Percentiles rank a stretch among this genome's conserved stretches.
These are phyloP conservation scores for Periophthalmus magnuspinnatus DNA, from an alignment of 2,797 vertebrate species.

Conservation along the genomic window DNA sequence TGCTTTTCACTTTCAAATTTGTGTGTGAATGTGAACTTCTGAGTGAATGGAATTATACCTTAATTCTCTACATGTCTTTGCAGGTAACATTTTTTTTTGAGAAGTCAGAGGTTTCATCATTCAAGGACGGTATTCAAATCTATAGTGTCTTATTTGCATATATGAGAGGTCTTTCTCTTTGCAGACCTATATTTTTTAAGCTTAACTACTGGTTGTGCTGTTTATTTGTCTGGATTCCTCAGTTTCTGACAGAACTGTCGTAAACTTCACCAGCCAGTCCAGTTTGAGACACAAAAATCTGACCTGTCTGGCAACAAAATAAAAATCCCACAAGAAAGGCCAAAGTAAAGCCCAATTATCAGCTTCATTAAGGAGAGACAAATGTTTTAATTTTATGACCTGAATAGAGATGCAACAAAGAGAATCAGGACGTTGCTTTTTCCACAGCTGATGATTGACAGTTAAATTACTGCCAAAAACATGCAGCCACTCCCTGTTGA, in stretches of 20 bases:
- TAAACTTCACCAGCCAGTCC: neutral
- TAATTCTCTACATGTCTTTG: neutral
- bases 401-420: conserved; percentile 32
- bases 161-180: too few relatives aligned
- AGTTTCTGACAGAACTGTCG: neutral
- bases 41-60: conserved; percentile 24
- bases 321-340: too few relatives aligned
- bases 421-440: conserved; percentile 27
- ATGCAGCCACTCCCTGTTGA: conserved; percentile 30
- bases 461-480: conserved; percentile 12
- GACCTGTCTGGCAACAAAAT: too few relatives aligned
- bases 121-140: neutral
- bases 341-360: neutral
- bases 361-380: neutral
- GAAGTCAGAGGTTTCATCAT: neutral
- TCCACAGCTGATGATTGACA: conserved; percentile 31
- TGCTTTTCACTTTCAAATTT: conserved; percentile 37
- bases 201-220: neutral
- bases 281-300: too few relatives aligned
- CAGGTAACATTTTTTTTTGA: conserved; percentile 3
- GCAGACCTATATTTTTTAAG: neutral
- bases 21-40: conserved; percentile 15
- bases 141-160: too few relatives aligned
- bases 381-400: conserved; percentile 17
- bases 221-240: conserved; percentile 9